These are phyloP conservation scores for Uria lomvia DNA, from an alignment of 2,113 vertebrate genomes.

Conservation along the genomic window DNA sequence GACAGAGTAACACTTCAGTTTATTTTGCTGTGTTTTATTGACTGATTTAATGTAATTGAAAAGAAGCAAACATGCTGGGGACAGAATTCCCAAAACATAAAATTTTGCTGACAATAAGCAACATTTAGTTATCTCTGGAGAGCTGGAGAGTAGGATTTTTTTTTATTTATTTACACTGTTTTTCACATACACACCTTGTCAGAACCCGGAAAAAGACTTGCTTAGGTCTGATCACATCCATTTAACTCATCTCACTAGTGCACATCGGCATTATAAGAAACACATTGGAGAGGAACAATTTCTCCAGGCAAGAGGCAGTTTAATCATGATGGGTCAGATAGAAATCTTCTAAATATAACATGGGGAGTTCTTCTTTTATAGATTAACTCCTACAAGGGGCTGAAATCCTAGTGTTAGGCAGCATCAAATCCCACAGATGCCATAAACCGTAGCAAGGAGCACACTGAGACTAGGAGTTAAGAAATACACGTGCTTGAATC, in stretches of 20 bases:
- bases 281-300: not conserved
- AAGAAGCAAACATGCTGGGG: not conserved
- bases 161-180: not conserved
- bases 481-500: not conserved
- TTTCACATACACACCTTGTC: not conserved
- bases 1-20: not conserved
- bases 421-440: not conserved
- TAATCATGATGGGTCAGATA: not conserved
- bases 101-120: not conserved
- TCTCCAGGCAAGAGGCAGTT: not conserved
- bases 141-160: not conserved
- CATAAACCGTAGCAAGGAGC: not conserved
- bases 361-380: not conserved
- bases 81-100: not conserved
- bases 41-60: not conserved
- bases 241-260: not conserved
- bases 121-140: not conserved
- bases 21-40: constrained; percentile 1
- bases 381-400: not conserved
- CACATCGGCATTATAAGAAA: not conserved
- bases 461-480: not conserved
- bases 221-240: not conserved
- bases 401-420: not conserved
- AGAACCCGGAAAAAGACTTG: not conserved
- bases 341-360: not conserved